Conservation (phyloP, 2,888 invertebrate genomes). For the Ctenicera cuprea region DNA sequence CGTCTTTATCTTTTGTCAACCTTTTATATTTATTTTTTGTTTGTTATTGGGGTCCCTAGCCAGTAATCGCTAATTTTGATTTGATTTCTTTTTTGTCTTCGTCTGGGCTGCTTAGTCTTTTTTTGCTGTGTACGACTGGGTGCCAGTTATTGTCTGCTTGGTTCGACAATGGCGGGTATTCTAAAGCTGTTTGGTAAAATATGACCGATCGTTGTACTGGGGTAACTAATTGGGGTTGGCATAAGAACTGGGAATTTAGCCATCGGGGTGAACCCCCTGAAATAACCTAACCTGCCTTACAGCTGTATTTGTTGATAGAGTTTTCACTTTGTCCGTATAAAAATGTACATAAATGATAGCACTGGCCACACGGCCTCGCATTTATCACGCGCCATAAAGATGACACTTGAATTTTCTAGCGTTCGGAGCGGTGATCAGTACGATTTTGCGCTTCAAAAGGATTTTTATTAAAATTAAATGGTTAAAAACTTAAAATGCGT, state of each 20-base stretch:
- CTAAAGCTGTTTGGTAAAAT: background rate
- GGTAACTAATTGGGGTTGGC: background rate
- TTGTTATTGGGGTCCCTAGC: background rate
- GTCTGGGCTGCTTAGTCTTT: background rate
- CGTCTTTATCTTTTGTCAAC: background rate
- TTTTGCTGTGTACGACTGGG: background rate
- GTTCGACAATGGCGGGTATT: background rate
- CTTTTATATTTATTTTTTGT: too few species aligned
- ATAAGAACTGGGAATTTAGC: background rate
- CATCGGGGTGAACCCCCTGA: background rate
- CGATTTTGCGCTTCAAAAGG: conserved; percentile 19
- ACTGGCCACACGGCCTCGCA: background rate
- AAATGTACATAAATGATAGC: background rate
- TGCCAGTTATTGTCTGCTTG: background rate
- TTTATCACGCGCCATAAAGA: conserved; percentile 18
- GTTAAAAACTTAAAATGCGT: too few species aligned
- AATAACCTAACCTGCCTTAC: background rate
- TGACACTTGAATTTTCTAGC: conserved; percentile 21
- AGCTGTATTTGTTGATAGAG: background rate
- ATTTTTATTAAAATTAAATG: too few species aligned
- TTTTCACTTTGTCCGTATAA: background rate
- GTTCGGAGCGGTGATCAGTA: conserved; percentile 17
- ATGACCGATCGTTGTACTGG: background rate
- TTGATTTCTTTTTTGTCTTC: background rate
- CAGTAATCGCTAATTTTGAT: background rate